These are phyloP conservation scores for Druceiella hillmani DNA, from an alignment of 2,888 invertebrate species.

Conservation along the genomic window DNA sequence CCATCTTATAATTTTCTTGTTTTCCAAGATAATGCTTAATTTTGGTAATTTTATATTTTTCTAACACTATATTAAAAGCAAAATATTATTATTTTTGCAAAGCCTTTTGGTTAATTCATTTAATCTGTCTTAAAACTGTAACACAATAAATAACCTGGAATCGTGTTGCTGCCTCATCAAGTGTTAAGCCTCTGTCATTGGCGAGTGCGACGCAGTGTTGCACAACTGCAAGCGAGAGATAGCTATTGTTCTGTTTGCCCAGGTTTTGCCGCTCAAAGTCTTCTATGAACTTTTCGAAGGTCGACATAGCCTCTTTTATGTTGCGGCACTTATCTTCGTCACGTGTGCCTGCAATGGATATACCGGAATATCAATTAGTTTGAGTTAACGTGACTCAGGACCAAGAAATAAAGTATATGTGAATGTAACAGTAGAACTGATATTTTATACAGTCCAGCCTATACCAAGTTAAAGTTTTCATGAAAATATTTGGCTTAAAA, in stretches of 20 bases:
- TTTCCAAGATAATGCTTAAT: too few species aligned
- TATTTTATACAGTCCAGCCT: neutral
- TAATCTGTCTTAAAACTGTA: too few species aligned
- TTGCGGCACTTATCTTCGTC: constrained; percentile 70
- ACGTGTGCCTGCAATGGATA: constrained; percentile 54
- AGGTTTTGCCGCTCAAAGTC: constrained; percentile 65
- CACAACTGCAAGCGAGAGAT: constrained; percentile 57
- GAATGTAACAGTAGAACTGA: constrained; percentile 5
- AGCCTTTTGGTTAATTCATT: too few species aligned
- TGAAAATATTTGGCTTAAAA: constrained; percentile 29
- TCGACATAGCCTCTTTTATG: constrained; percentile 65
- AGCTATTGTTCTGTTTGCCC: constrained; percentile 64
- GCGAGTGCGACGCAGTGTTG: constrained; percentile 50
- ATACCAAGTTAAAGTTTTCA: constrained; percentile 28
- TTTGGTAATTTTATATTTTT: too few species aligned
- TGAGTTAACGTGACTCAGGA: too few species aligned
- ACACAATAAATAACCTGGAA: too few species aligned
- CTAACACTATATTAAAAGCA: too few species aligned
- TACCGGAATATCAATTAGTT: too few species aligned
- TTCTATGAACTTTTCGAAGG: constrained; percentile 68
- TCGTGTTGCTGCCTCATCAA: constrained; percentile 31
- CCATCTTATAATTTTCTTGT: too few species aligned
- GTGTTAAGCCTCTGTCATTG: constrained; percentile 42
- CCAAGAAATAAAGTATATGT: too few species aligned
- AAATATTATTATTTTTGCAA: too few species aligned